Conservation (phyloP, 2,888 invertebrate genomes). For the Oscheius sp. region DNA sequence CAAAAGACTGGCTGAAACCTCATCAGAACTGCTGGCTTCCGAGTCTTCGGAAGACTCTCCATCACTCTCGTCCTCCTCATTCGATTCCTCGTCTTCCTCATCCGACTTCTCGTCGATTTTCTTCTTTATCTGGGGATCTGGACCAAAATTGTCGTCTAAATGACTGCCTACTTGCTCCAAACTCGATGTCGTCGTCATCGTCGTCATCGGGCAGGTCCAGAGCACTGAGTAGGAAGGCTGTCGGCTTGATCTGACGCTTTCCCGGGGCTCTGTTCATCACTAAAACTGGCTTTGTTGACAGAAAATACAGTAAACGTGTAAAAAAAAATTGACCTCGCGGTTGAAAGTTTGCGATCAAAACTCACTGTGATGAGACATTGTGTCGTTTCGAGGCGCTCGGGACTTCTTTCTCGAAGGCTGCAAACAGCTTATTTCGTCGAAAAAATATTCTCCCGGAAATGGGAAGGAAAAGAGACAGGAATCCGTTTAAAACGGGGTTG, state of each 20-base stretch:
- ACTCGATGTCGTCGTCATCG: slow-evolving; percentile 68
- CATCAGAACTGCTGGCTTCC: slow-evolving; percentile 21
- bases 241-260: slow-evolving; percentile 71
- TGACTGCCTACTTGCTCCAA: slow-evolving; percentile 34
- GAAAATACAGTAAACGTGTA: neutral
- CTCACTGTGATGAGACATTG: slow-evolving; percentile 20
- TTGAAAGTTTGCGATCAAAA: neutral
- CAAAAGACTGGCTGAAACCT: neutral
- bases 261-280: slow-evolving; percentile 64
- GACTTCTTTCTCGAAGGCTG: too few species aligned
- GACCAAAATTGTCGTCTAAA: neutral
- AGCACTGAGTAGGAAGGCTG: slow-evolving; percentile 51
- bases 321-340: neutral
- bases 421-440: too few species aligned
- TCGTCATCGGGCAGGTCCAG: slow-evolving; percentile 53
- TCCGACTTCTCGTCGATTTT: slow-evolving; percentile 5
- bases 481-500: too few species aligned
- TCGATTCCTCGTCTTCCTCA: slow-evolving; percentile 16
- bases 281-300: slow-evolving; percentile 48
- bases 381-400: too few species aligned
- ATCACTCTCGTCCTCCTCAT: neutral
- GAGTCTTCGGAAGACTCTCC: slow-evolving; percentile 22
- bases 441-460: too few species aligned
- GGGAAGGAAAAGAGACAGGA: too few species aligned
- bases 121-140: neutral